Percentiles rank a stretch among this genome's conserved stretches.
Conservation (phyloP, 2,113 vertebrate species). For the Hypomesus transpacificus region DNA sequence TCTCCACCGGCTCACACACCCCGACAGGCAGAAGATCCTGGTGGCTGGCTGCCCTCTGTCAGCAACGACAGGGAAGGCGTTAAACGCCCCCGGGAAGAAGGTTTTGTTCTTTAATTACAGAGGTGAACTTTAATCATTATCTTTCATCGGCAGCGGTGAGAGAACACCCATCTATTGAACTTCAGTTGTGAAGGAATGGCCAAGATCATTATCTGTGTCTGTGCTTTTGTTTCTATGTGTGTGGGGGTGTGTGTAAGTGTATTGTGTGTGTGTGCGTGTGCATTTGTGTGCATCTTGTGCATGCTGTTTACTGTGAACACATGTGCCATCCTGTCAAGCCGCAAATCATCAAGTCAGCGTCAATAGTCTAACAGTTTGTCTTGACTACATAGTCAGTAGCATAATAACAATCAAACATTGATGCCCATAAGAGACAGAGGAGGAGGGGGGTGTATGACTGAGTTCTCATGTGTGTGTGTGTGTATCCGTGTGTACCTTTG, state of each 20-base stretch:
- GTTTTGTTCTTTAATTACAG: constrained; percentile 24
- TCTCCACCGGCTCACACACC: constrained; percentile 29
- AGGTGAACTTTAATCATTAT: constrained; percentile 22
- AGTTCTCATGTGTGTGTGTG: not conserved
- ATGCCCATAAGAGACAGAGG: constrained; percentile 29
- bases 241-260: constrained; percentile 12
- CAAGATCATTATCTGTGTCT: constrained; percentile 22
- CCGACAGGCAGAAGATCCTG: constrained; percentile 12
- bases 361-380: constrained; percentile 61
- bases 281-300: constrained; percentile 32
- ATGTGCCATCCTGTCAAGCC: constrained; percentile 71
- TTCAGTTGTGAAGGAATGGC: constrained; percentile 32
- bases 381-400: constrained; percentile 43
- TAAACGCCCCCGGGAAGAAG: constrained; percentile 32
- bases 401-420: constrained; percentile 65
- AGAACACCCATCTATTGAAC: constrained; percentile 29
- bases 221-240: constrained; percentile 12
- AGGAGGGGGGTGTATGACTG: not conserved
- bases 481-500: not conserved
- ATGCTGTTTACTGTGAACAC: constrained; percentile 54
- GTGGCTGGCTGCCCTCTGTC: constrained; percentile 16
- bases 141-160: constrained; percentile 22
- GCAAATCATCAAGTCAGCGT: constrained; percentile 72
- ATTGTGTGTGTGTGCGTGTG: constrained; percentile 29
- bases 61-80: constrained; percentile 21